Evolutionary conservation across 92 coral and sea anemone species (phyloP).

Genomic region (Paramuricea clavata): DNA sequence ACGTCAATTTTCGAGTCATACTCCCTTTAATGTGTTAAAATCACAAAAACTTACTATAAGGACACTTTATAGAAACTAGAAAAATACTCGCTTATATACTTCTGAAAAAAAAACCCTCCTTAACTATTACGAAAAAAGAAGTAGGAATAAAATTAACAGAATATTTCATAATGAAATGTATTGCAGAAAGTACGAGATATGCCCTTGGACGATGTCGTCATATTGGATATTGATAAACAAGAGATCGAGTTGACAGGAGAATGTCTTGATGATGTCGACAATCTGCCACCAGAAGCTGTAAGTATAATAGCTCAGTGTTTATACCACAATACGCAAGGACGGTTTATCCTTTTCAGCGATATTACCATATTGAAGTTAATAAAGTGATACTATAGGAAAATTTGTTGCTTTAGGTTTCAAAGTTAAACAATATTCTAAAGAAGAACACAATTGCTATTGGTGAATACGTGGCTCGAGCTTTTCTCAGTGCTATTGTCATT

Average conservation of each 20-base stretch:
- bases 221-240: conserved; percentile 90
- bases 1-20: too few species aligned
- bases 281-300: conserved; percentile 83
- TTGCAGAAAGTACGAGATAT: conserved; percentile 86
- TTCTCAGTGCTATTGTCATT: conserved; percentile 88
- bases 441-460: conserved; percentile 84
- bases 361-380: background rate
- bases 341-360: too few species aligned
- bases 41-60: too few species aligned
- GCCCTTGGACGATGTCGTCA: conserved; percentile 96
- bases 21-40: too few species aligned
- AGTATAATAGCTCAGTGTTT: conserved; percentile 46
- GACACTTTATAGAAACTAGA: too few species aligned
- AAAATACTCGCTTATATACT: too few species aligned
- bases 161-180: too few species aligned
- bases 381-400: background rate
- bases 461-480: conserved; percentile 89
- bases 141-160: too few species aligned
- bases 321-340: too few species aligned
- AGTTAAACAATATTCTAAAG: conserved; percentile 85
- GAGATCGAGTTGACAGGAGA: conserved; percentile 69
- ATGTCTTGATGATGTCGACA: conserved; percentile 77
- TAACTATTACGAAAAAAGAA: too few species aligned
- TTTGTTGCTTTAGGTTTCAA: conserved; percentile 58
- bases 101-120: too few species aligned